A percentile compares a stretch with the other conserved stretches of the same genome.
These are phyloP conservation scores for Molossus alvarezi DNA, from an alignment of 2,797 vertebrate species.

Conservation along the genomic window DNA sequence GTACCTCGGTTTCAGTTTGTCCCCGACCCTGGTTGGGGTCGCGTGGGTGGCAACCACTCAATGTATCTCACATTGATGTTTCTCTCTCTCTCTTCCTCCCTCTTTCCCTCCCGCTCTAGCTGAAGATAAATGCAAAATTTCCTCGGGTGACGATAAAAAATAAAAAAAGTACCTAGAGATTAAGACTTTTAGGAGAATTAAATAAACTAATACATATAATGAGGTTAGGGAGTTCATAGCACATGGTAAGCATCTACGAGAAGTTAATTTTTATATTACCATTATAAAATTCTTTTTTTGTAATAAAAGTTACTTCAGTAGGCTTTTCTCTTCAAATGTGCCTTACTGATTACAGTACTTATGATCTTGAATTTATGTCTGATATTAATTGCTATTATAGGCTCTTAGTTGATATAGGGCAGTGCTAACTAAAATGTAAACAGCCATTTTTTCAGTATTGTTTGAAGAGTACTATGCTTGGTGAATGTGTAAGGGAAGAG, in stretches of 20 bases:
- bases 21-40: too few relatives aligned
- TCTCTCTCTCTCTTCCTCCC: too few relatives aligned
- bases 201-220: conserved; percentile 35
- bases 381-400: not conserved
- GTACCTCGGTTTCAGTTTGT: too few relatives aligned
- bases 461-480: not conserved
- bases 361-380: not conserved
- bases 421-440: conserved; percentile 11
- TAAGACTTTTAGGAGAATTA: not conserved
- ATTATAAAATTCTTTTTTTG: not conserved
- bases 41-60: too few relatives aligned
- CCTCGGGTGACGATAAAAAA: too few relatives aligned
- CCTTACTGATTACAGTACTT: not conserved
- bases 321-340: not conserved
- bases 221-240: not conserved
- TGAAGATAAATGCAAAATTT: too few relatives aligned
- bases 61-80: too few relatives aligned
- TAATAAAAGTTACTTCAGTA: not conserved
- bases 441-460: conserved; percentile 21
- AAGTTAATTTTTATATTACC: not conserved
- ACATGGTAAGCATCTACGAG: not conserved
- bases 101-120: too few relatives aligned
- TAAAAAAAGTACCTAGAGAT: not conserved
- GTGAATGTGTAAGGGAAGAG: not conserved
- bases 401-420: not conserved